Base-by-base conservation (phyloP, 2,888 invertebrate genomes). In the Nymphalis c-album region DNA sequence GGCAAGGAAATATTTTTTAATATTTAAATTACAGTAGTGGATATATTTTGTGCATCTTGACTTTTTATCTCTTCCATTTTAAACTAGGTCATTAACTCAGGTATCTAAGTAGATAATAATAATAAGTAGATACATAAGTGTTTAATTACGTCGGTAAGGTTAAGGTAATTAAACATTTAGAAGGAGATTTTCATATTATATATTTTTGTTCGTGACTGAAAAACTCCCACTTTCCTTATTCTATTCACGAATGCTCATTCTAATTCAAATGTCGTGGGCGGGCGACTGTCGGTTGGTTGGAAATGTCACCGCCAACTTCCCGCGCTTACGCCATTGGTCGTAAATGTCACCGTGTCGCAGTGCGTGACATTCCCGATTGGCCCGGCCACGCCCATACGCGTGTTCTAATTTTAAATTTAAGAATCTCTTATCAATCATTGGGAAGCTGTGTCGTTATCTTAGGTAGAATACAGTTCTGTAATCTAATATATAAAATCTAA, bases 341-440 rank as follows among this genome's bases (percentile, higher is more conserved):
- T 80, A 89, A 88, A 72, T 92, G 91, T 92, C 91, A 92, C 90
- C 81, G 83, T 88, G 89, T 87, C 86, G 80, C 87, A 80, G 76
- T 78, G 85, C 84, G 91, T 87, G 90, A 91, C 90, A 89, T 78
- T 84, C 80, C 77, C 79, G 75, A 88, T 90, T 90, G 88, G 90
- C 66, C 71, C 73, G 71, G 77, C 82, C 88, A 86, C 91, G 91
- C 91, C 91, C 80, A 78, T 69, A 62, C 63, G 64, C 73, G 73
- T 76, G 73, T 73, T 78, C 74, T 77, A 74, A 75, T 76, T 78
- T 79, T 74, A 69, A 80, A 78, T 76, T 80, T 75, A 35, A 69
- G 59, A 66, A 59, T 53, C 17, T 63, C 62, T 45, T 51, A 51
- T 51, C 51, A 22, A 40, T 61, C 61, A 66, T 65, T 65, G 61